These are phyloP conservation scores for Lithophane semibrunnea DNA, from an alignment of 2,888 invertebrate genomes.

Conservation along the genomic window DNA sequence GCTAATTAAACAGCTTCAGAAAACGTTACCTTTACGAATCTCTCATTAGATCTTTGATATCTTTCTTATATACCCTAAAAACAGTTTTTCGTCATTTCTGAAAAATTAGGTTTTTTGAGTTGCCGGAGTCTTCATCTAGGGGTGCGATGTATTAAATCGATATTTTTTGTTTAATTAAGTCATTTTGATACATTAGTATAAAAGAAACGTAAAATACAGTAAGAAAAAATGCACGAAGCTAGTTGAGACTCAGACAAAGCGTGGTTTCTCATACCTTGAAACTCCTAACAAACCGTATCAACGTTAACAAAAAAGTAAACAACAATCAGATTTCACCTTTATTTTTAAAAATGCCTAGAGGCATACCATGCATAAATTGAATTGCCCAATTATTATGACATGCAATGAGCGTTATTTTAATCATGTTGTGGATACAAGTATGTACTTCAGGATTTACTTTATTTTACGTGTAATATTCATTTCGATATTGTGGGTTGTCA, in stretches of 20 bases:
- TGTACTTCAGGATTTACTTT: not conserved
- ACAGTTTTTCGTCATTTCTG: too few relatives aligned
- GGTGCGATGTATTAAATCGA: too few relatives aligned
- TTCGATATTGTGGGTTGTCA: too few relatives aligned
- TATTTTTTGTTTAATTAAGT: not conserved
- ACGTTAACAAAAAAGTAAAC: not conserved
- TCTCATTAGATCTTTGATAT: too few relatives aligned
- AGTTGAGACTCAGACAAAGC: not conserved
- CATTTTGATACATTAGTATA: not conserved
- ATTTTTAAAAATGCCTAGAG: not conserved
- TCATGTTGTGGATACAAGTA: constrained; percentile 1
- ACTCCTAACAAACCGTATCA: not conserved
- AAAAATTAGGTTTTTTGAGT: too few relatives aligned
- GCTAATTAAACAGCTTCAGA: too few relatives aligned
- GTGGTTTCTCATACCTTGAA: not conserved
- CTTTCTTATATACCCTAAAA: too few relatives aligned
- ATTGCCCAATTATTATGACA: constrained; percentile 32
- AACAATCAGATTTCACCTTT: not conserved
- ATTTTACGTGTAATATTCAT: not conserved
- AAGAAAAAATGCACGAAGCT: not conserved
- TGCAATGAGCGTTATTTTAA: constrained; percentile 12
- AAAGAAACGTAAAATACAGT: not conserved
- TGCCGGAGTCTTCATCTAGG: too few relatives aligned
- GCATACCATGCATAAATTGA: not conserved
- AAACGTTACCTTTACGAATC: too few relatives aligned